Base-by-base conservation (phyloP, 1,140 invertebrate species). In the Hetaerina americana region DNA sequence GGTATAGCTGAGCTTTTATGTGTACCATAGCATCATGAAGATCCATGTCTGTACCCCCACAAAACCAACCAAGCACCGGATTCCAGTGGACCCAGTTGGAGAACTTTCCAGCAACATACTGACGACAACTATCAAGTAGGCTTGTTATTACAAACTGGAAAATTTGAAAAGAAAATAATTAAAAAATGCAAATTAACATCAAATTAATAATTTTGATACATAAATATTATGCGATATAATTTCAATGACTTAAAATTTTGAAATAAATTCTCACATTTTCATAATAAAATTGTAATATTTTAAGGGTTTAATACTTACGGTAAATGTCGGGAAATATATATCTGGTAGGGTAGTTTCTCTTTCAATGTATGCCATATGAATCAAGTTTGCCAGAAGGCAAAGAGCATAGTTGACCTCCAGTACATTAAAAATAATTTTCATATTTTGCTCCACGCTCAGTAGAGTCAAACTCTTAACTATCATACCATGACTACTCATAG, bases 11-110 rank as follows among this genome's bases (percentile, higher is more conserved):
- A 27, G 83, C 84, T 75, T 94, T 91, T 0, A 96, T 88, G 76
- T 89, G 86, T 0, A 87, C 85, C 79, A 95, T 90, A 66, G 92
- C 87, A 71, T 92, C 92, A 76, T 94, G 91, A 29, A 95, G 84
- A n/a, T 88, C 89, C 6, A 84, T 82, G 79, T 97, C 93, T 66
- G 93, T 88, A 10, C 88, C 87, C 76, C 96, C 93, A 10, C 92
- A 90, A 82, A 96, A 95, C 95, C 96, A 99, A n/a, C 96, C 96
- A 6, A 99, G 84, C 27, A 99, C 88, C 22, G 96, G 95, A 84
- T 99, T 96, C 95, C 96, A 98, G 79, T 97, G 94, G 49, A 93
- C 96, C 28, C 96, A 85, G 78, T 92, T 93, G 24, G 92, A 92
- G 77, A 92, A 89, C 80, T 95, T 95, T 70, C 86, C 89, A 5